These are phyloP conservation scores for Shinisaurus crocodilurus DNA, from an alignment of 2,113 vertebrate genomes.

Conservation along the genomic window DNA sequence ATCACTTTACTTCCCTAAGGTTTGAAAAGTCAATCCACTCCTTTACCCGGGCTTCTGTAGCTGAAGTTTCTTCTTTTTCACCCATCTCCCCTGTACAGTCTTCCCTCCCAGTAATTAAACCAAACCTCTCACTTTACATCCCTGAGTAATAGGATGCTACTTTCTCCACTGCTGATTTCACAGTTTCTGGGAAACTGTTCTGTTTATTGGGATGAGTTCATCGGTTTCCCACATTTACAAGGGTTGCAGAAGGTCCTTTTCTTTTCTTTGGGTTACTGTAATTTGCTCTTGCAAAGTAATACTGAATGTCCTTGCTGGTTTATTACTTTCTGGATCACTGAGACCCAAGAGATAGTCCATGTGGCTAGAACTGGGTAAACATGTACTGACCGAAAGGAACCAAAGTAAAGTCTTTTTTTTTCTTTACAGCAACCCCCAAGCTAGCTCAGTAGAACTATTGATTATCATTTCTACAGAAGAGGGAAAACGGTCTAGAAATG, in stretches of 20 bases:
- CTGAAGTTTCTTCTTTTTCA: neutral
- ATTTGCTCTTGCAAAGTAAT: conserved; percentile 21
- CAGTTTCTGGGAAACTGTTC: conserved; percentile 60
- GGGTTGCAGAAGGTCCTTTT: neutral
- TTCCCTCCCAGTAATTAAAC: neutral
- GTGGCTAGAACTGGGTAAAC: neutral
- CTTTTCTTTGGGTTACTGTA: conserved; percentile 15
- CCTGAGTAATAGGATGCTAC: neutral
- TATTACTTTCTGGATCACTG: neutral
- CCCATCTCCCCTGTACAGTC: neutral
- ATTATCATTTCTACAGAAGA: neutral
- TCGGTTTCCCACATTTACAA: conserved; percentile 33
- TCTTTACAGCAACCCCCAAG: neutral
- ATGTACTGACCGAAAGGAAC: neutral
- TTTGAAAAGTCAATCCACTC: neutral
- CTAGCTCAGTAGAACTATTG: neutral
- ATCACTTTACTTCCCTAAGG: neutral
- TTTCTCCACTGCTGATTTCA: conserved; percentile 23
- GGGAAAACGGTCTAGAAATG: too few relatives aligned
- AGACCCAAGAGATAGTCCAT: neutral
- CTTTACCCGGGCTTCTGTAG: neutral
- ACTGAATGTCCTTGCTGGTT: neutral
- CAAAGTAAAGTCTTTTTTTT: neutral
- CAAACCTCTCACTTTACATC: neutral
- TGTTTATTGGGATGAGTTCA: neutral